Conservation (phyloP, 2,888 invertebrate genomes). For the Silvanus unidentatus region DNA sequence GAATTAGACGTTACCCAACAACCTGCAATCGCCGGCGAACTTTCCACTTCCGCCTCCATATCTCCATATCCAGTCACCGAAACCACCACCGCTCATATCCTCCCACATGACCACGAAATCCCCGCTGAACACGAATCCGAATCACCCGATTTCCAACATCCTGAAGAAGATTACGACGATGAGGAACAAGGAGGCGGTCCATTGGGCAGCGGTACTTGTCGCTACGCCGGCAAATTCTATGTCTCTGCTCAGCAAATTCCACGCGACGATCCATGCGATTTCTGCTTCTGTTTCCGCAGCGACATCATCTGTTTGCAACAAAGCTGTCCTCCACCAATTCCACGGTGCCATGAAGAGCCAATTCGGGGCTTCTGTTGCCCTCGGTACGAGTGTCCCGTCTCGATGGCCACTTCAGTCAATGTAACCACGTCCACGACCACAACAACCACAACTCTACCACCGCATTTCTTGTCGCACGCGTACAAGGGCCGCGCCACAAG, state of each 20-base stretch:
- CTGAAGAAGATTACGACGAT: constrained; percentile 63
- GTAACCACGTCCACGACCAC: constrained; percentile 83
- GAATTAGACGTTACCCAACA: constrained; percentile 19
- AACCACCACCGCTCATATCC: constrained; percentile 14
- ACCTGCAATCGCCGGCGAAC: constrained; percentile 29
- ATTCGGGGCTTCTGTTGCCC: constrained; percentile 94
- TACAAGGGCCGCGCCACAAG: constrained; percentile 69
- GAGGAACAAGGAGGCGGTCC: constrained; percentile 66
- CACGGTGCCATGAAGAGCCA: constrained; percentile 85
- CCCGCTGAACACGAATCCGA: constrained; percentile 32
- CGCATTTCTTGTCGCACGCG: constrained; percentile 74
- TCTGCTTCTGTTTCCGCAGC: constrained; percentile 95
- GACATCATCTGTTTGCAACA: constrained; percentile 93
- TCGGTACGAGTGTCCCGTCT: constrained; percentile 87
- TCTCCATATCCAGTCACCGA: constrained; percentile 19
- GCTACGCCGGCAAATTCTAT: constrained; percentile 88
- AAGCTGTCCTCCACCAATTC: constrained; percentile 90
- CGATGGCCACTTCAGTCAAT: constrained; percentile 76
- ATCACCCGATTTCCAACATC: constrained; percentile 38
- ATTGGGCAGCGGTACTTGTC: constrained; percentile 84
- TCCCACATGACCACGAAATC: constrained; percentile 14
- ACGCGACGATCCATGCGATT: constrained; percentile 89
- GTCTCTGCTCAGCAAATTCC: constrained; percentile 94
- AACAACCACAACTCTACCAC: constrained; percentile 78
- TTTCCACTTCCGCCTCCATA: constrained; percentile 33